Conservation (phyloP, 2,888 invertebrate genomes). For the Nebria brevicollis region DNA sequence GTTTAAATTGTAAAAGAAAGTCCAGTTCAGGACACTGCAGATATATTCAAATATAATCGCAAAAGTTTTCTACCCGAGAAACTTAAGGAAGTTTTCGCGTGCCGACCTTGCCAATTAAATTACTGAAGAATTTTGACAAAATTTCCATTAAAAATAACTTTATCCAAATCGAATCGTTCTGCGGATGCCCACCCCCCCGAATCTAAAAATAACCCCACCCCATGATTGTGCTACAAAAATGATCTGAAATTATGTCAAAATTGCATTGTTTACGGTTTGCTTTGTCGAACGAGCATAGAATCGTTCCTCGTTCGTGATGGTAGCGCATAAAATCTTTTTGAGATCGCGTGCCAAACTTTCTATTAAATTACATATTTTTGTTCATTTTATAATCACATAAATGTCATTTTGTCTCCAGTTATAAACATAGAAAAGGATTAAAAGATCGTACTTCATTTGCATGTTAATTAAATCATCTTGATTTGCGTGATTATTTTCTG, state of each 20-base stretch:
- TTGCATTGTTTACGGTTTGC: neutral
- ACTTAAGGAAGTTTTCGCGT: neutral
- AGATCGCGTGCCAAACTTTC: slow-evolving; percentile 39
- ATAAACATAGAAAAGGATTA: neutral
- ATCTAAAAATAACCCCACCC: neutral
- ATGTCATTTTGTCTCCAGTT: slow-evolving; percentile 6
- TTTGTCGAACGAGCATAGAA: neutral
- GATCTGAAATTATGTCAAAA: neutral
- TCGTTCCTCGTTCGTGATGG: neutral
- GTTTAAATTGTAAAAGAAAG: no score
- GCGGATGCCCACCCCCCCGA: neutral
- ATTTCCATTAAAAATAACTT: neutral
- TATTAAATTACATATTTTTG: slow-evolving; percentile 42
- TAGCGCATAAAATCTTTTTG: slow-evolving; percentile 18
- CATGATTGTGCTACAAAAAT: neutral
- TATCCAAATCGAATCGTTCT: neutral
- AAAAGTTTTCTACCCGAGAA: no score
- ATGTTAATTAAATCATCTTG: neutral
- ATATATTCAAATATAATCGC: no score
- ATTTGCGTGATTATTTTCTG: neutral
- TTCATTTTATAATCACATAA: slow-evolving; percentile 20
- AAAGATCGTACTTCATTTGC: neutral
- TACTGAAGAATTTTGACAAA: neutral
- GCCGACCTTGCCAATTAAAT: neutral
- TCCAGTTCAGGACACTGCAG: no score